Evolutionary conservation across 2,113 vertebrate genomes (phyloP).

Genomic region (Anhinga rufa): DNA sequence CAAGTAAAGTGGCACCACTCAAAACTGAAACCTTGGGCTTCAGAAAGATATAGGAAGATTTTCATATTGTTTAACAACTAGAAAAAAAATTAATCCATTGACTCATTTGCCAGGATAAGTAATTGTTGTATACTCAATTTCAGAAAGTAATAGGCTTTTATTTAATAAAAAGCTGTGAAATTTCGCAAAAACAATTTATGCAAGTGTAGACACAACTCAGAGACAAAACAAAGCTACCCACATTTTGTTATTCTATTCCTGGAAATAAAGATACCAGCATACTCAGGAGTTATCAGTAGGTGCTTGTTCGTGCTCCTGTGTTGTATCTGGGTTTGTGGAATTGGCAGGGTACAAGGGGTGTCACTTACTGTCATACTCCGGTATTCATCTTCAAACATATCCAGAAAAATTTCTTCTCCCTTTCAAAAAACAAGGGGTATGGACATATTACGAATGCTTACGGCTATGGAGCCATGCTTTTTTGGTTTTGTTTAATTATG

Average conservation of each 20-base stretch:
- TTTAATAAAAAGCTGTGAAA: background rate
- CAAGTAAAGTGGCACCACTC: background rate
- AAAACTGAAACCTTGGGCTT: background rate
- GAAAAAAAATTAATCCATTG: background rate
- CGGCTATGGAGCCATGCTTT: background rate
- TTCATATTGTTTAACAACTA: background rate
- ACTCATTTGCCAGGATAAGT: background rate
- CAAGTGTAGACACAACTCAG: background rate
- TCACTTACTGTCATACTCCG: slow-evolving; percentile 92
- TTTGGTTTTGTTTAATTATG: background rate
- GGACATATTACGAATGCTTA: background rate
- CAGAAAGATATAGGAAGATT: background rate
- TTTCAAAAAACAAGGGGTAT: slow-evolving; percentile 43
- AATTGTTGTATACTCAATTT: background rate
- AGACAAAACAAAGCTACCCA: background rate
- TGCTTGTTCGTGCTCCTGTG: background rate
- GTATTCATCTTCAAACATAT: slow-evolving; percentile 99
- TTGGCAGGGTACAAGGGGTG: background rate
- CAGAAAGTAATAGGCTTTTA: background rate
- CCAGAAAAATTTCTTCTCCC: slow-evolving; percentile 98
- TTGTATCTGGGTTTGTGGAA: background rate
- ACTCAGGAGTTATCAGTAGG: background rate
- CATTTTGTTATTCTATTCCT: background rate
- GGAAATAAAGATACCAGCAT: background rate
- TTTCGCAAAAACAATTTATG: background rate